These are phyloP conservation scores for Drosophila trichaetosa DNA, from an alignment of 2,888 invertebrate species.

Conservation along the genomic window DNA sequence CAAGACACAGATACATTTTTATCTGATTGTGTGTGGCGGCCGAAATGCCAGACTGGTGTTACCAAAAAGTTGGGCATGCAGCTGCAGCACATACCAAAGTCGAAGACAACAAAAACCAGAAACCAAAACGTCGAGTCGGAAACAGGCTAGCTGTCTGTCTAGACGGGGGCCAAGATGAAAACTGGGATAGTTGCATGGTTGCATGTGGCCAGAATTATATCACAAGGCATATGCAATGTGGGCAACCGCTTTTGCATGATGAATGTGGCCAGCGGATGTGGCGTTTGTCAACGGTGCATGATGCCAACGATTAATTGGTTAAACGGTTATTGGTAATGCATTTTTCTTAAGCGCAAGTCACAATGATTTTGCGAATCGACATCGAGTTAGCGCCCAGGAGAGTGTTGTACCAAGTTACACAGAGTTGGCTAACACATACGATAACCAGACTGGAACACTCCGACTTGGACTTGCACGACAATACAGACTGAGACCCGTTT, in stretches of 20 bases:
- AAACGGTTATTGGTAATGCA: constrained; percentile 74
- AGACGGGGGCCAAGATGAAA: constrained; percentile 9
- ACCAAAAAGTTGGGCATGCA: constrained; percentile 30
- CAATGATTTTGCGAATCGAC: constrained; percentile 65
- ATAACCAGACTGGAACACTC: background rate
- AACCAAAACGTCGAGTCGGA: constrained; percentile 31
- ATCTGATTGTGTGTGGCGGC: constrained; percentile 22
- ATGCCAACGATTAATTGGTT: constrained; percentile 62
- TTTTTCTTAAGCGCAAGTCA: constrained; percentile 18
- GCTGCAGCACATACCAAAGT: constrained; percentile 49
- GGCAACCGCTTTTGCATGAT: constrained; percentile 48
- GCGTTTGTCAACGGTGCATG: constrained; percentile 61
- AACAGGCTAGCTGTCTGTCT: constrained; percentile 31
- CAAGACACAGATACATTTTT: constrained; percentile 21
- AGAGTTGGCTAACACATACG: background rate
- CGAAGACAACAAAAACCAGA: constrained; percentile 39
- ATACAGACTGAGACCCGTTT: constrained; percentile 57
- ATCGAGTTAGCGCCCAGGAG: constrained; percentile 42
- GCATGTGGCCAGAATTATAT: constrained; percentile 69
- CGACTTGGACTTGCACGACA: background rate
- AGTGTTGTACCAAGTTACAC: constrained; percentile 19
- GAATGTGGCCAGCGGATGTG: constrained; percentile 61
- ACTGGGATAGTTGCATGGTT: constrained; percentile 46
- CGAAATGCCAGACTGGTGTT: constrained; percentile 23
- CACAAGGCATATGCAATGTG: constrained; percentile 50